Evolutionary conservation across 2,797 vertebrate genomes (phyloP).

Genomic region (Otus scops): DNA sequence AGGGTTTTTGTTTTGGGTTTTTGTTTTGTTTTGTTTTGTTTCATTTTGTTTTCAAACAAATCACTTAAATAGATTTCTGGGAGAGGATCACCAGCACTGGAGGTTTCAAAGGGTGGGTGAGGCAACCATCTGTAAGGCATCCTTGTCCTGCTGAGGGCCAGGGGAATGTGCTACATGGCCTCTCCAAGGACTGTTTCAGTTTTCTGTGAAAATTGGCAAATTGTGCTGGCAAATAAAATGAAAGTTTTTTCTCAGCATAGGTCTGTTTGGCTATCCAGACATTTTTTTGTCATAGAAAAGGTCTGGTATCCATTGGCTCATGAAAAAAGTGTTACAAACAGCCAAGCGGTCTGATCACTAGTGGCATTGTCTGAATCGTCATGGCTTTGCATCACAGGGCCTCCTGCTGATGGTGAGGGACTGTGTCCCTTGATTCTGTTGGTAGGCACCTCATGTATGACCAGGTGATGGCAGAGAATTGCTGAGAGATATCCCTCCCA

Average conservation of each 20-base stretch:
- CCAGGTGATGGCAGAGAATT: background rate
- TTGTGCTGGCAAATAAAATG: background rate
- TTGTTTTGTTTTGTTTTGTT: background rate
- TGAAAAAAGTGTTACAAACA: background rate
- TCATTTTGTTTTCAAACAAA: background rate
- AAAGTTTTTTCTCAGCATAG: background rate
- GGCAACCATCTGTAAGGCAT: background rate
- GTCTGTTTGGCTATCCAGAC: background rate
- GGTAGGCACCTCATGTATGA: background rate
- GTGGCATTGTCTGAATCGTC: background rate
- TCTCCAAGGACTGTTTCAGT: background rate
- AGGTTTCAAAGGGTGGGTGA: background rate
- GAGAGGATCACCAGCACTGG: background rate
- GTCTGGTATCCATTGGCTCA: background rate
- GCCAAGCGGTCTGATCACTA: background rate
- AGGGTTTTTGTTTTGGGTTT: background rate
- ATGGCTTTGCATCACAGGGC: background rate
- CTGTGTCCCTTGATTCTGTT: rapidly evolving
- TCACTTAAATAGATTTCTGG: background rate
- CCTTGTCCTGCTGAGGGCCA: background rate
- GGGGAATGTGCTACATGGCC: rapidly evolving
- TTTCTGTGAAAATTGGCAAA: background rate
- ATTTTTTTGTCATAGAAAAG: background rate
- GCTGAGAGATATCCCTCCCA: background rate
- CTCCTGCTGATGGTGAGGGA: background rate